Base-by-base conservation (phyloP, 1,140 invertebrate species). In the Episyrphus balteatus region DNA sequence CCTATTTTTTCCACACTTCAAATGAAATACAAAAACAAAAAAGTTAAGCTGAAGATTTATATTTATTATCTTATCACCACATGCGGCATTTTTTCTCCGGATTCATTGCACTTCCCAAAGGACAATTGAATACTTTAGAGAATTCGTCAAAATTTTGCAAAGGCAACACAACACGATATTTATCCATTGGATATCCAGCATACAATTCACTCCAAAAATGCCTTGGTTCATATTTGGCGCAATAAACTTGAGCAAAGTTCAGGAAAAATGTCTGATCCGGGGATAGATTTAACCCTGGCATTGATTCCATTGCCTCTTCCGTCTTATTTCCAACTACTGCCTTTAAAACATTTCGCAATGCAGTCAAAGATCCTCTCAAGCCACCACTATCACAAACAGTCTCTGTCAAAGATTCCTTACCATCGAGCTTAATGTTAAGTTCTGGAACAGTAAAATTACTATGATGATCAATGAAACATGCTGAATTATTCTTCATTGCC, bases 211-310 rank as follows among this genome's bases (percentile, higher is more conserved):
- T n/a, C 15, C 13, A 17, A 14, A 5, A 37, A 37, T 17, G 13
- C 15, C 15, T 37, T 3, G 13, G 13, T 17, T 37, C 15, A 11
- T 14, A 37, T 37, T 37, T 17, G 15, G 13, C 15, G 15, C 36
- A 37, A 11, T n/a, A 65, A 0, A 65, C 37, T 78, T 94, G 90
- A 17, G 89, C 88, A 67, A 93, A 94, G 21, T 86, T 87, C 13
- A 95, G 68, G 59, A 92, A 96, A 66, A 95, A 95, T 39, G 94
- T 70, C 65, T 94, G 90, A 21, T 82, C 76, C 60, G 92, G 87
- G 5, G 83, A 88, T 17, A 89, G 70, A 57, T 85, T 79, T 8
- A 94, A 61, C 3, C 88, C 91, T 0, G 92, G 90, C 36, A 93
- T 74, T 26, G 21, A 26, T 8, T 26, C 21, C 71, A 57, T 68